Percentiles rank a stretch among this genome's conserved stretches.
Evolutionary conservation across 2,888 invertebrate genomes (phyloP).

Genomic region (Drosophila nigritarsus): DNA sequence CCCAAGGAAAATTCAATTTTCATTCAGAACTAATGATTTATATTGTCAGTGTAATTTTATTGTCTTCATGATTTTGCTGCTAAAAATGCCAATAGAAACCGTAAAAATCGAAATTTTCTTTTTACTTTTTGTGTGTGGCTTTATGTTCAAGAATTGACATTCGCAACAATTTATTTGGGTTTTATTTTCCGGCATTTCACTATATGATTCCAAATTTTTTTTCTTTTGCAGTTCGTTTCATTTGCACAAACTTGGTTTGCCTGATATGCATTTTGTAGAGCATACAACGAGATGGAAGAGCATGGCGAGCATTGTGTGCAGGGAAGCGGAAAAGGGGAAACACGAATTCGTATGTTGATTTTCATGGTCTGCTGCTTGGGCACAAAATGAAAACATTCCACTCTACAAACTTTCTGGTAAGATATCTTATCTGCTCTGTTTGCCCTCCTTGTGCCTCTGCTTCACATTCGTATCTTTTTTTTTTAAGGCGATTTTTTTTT

Average conservation of each 20-base stretch:
- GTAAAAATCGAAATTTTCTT: background rate
- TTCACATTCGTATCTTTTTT: background rate
- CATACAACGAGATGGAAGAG: constrained; percentile 31
- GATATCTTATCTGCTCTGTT: constrained; percentile 65
- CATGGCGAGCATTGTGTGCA: constrained; percentile 22
- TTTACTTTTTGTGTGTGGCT: constrained; percentile 13
- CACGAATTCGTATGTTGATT: constrained; percentile 72
- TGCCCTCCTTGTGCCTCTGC: constrained; percentile 12
- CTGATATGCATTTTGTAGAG: constrained; percentile 56
- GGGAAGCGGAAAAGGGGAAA: constrained; percentile 20
- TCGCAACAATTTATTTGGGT: constrained; percentile 23
- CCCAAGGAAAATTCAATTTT: constrained; percentile 6
- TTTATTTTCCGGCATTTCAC: constrained; percentile 20
- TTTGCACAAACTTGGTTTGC: constrained; percentile 40
- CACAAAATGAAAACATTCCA: constrained; percentile 80
- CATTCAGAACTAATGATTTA: constrained; percentile 10
- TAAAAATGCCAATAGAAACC: constrained; percentile 1
- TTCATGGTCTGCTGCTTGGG: constrained; percentile 75
- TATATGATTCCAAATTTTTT: background rate
- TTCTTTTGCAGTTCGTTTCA: constrained; percentile 14
- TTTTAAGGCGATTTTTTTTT: constrained; percentile 24
- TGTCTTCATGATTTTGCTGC: background rate
- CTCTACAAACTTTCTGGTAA: constrained; percentile 48
- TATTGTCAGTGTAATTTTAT: constrained; percentile 6
- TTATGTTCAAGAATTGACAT: constrained; percentile 22